Conservation (phyloP, 1,140 invertebrate genomes). For the Halesus radiatus region DNA sequence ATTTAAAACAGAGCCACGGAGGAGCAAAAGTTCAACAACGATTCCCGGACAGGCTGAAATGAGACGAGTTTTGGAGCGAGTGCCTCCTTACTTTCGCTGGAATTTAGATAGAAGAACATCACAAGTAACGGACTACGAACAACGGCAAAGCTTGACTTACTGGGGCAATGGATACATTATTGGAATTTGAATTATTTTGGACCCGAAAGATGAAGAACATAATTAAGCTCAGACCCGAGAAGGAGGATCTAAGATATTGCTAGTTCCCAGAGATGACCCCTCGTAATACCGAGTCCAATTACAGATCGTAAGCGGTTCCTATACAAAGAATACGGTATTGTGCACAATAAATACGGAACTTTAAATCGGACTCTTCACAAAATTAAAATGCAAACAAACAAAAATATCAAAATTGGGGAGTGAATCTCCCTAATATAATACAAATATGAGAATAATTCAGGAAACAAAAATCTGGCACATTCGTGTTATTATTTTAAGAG, state of each 20-base stretch:
- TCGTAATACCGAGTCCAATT: conserved; percentile 13
- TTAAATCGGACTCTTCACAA: too few relatives aligned
- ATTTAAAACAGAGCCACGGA: conserved; percentile 1
- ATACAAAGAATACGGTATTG: too few relatives aligned
- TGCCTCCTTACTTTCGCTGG: conserved; percentile 23
- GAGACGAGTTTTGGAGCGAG: neutral
- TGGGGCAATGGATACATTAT: conserved; percentile 33
- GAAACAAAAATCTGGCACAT: neutral
- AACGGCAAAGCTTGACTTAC: conserved; percentile 22
- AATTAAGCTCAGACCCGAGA: neutral
- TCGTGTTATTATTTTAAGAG: neutral
- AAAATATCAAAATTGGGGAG: too few relatives aligned
- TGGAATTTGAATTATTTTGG: conserved; percentile 25
- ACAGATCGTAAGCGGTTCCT: conserved; percentile 8
- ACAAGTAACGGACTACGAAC: conserved; percentile 17
- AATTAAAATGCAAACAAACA: too few relatives aligned
- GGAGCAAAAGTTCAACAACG: neutral
- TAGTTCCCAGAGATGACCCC: neutral
- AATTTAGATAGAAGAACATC: neutral
- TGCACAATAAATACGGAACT: too few relatives aligned
- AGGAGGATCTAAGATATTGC: conserved; percentile 1
- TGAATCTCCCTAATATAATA: too few relatives aligned
- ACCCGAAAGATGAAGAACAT: conserved; percentile 13
- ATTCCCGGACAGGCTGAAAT: neutral
- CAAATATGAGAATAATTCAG: neutral